phyloP scores from a whole-genome alignment of 2,888 invertebrate genomes.

The Suillia variegata region DNA sequence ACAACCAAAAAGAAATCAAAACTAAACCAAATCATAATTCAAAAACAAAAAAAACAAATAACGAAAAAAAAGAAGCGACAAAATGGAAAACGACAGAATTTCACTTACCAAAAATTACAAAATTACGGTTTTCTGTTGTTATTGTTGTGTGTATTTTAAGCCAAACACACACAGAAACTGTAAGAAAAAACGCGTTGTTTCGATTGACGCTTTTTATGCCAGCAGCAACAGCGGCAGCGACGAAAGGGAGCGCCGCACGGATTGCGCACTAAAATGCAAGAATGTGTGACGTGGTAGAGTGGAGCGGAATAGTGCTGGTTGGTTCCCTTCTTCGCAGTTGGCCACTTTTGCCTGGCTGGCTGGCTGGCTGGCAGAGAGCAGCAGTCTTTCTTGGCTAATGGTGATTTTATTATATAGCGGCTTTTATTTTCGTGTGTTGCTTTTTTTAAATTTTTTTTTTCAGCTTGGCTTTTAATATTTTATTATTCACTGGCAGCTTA shows the following conservation, averaged over 20 bases:
- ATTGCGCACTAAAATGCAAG: neutral
- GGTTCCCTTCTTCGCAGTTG: constrained; percentile 3
- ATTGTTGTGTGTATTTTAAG: constrained; percentile 10
- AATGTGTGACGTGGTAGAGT: neutral
- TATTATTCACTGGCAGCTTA: neutral
- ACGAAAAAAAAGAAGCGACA: neutral
- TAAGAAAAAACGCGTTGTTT: neutral
- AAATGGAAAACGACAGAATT: constrained; percentile 16
- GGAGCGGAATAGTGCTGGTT: neutral
- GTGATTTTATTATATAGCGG: neutral
- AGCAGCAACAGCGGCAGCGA: neutral
- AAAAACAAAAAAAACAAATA: neutral
- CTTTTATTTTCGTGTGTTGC: neutral
- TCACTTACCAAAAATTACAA: constrained; percentile 33
- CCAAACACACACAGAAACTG: neutral
- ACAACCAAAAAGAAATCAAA: neutral
- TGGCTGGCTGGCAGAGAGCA: neutral
- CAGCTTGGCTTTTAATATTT: neutral
- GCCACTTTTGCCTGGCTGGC: neutral
- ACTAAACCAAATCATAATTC: neutral
- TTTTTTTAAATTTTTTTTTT: constrained; percentile 1
- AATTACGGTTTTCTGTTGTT: constrained; percentile 21
- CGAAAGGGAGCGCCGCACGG: neutral
- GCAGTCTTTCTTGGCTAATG: constrained; percentile 4
- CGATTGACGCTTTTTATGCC: neutral